Evolutionary conservation across 2,797 vertebrate species (phyloP), one percentile per base, ranked within the genome.

Genomic region (Triplophysa yarkandensis): DNA sequence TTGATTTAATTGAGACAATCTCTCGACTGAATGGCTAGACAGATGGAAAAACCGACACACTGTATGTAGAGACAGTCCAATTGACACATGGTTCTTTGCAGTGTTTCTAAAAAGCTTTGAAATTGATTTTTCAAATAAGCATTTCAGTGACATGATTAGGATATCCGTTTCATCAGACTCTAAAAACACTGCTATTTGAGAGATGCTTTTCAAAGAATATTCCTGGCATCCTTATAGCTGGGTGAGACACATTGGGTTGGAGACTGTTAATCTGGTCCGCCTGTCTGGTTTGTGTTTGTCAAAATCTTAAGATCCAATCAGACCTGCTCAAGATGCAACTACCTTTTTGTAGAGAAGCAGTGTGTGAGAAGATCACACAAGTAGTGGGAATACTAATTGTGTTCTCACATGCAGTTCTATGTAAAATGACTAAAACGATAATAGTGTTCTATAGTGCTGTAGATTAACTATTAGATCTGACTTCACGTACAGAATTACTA

Each of bases 1-100:
- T 62, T 57, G 11, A 68, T 68, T 67, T 36, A n/a, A 52, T 39
- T 43, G 7, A 60, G 58, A 58, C 21, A 67, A 68, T 48, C 52
- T 48, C 74, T 55, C 10, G 28, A n/a, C 67, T 73, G n/a, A 48
- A 36, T 19, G 39, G 32, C 44, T 32, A 58, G 57, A 46, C 23
- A 55, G 44, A 52, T 43, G n/a, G 46, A 16, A 14, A 32, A 39
- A 13, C 23, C 2, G 17, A 63, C 36, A 39, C 4, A 2, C 34
- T 1, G 0, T 16, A 27, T 21, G 32, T 2, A 72, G 23, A 72
- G n/a, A 11, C 46, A 11, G 11, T 41, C 11, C 63, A 46, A 46
- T 16, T 50, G 57, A 67, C 14, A n/a, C 36, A 39, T 23, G 2
- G 11, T 25, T 52, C 28, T 17, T 41, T 13, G 13, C 32, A 7